These are phyloP conservation scores for Ashinkailepas kermadecensis DNA, from an alignment of 2,888 invertebrate genomes.

Conservation along the genomic window DNA sequence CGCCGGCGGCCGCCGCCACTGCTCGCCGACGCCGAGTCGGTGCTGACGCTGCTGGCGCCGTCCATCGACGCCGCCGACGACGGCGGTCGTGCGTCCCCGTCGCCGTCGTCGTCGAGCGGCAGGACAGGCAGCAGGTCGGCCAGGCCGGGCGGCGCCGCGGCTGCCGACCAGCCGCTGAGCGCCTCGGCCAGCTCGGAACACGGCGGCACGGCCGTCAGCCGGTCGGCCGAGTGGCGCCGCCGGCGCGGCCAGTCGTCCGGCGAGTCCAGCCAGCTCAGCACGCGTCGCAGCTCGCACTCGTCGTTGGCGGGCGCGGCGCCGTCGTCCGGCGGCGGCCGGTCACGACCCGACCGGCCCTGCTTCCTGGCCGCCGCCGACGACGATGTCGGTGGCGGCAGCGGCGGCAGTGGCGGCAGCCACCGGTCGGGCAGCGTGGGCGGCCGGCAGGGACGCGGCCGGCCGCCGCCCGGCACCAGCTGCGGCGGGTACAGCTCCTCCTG, in stretches of 20 bases:
- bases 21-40: background rate
- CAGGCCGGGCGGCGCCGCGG: background rate
- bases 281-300: background rate
- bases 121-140: background rate
- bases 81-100: background rate
- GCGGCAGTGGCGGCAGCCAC: constrained; percentile 1
- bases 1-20: background rate
- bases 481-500: background rate
- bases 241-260: background rate
- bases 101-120: background rate
- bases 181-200: background rate
- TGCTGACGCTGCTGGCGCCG: background rate
- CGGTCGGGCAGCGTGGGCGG: background rate
- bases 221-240: background rate
- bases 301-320: too few relatives aligned
- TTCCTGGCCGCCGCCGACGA: background rate
- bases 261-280: background rate
- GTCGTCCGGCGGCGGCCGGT: background rate
- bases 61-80: background rate
- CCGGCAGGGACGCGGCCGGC: background rate
- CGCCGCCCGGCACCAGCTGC: constrained; percentile 1
- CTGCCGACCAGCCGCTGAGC: background rate
- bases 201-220: background rate
- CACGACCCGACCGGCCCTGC: background rate
- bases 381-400: too few relatives aligned